Conservation (phyloP, 1,140 invertebrate species). For the Brachionus paranguensis region DNA sequence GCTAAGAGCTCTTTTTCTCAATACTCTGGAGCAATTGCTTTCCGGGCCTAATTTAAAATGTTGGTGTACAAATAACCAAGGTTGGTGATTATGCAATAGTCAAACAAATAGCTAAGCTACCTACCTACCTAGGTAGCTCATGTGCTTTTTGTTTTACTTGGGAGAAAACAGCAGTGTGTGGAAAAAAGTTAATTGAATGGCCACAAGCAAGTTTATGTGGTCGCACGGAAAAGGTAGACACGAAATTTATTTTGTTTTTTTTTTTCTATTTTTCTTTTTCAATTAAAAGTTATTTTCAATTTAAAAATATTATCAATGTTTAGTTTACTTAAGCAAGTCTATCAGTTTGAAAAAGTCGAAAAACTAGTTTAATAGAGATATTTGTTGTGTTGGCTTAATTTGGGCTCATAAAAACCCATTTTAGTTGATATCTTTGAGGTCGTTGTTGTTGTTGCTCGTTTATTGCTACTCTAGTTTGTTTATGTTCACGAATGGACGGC, state of each 20-base stretch:
- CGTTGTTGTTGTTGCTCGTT: background rate
- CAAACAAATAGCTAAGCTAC: background rate
- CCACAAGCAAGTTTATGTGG: background rate
- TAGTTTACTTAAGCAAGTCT: background rate
- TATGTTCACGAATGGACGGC: background rate
- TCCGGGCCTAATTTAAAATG: background rate
- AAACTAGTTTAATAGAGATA: conserved; percentile 1
- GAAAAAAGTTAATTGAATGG: background rate
- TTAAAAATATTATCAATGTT: background rate
- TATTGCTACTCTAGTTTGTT: background rate
- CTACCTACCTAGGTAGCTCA: background rate
- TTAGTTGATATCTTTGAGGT: background rate
- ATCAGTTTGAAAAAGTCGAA: background rate
- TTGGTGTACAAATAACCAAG: background rate
- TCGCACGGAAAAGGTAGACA: background rate
- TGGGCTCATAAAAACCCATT: background rate
- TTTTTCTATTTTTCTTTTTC: background rate
- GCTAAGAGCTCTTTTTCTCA: background rate
- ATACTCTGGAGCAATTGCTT: background rate
- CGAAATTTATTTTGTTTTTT: background rate
- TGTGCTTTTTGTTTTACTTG: background rate
- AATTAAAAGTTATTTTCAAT: background rate
- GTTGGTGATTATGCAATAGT: background rate
- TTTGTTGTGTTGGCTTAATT: background rate
- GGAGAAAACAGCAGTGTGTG: background rate